These are phyloP conservation scores for Cyclophora punctaria DNA, from an alignment of 2,888 invertebrate genomes.

Conservation along the genomic window DNA sequence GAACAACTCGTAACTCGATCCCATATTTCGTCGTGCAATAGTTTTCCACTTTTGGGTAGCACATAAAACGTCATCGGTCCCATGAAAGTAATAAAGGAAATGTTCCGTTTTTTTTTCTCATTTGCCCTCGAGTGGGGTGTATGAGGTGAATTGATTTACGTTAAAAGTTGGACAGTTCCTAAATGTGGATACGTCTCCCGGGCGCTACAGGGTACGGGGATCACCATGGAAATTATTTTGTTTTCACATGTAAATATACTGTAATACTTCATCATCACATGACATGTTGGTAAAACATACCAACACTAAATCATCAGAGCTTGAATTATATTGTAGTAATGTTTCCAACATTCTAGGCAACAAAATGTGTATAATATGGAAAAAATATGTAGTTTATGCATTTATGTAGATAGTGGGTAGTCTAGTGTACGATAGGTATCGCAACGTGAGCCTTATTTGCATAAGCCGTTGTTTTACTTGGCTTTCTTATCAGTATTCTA, in stretches of 20 bases:
- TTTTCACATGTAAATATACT: constrained; percentile 1
- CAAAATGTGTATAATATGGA: too few relatives aligned
- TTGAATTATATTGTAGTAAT: too few relatives aligned
- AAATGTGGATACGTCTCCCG: constrained; percentile 30
- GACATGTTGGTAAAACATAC: too few relatives aligned
- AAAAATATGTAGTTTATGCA: too few relatives aligned
- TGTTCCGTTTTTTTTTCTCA: constrained; percentile 21
- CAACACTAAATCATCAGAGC: too few relatives aligned
- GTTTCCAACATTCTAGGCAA: too few relatives aligned
- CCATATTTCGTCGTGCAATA: constrained; percentile 12
- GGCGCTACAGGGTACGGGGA: constrained; percentile 10
- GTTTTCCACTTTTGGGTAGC: constrained; percentile 11
- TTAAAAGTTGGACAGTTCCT: constrained; percentile 37
- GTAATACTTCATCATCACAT: too few relatives aligned
- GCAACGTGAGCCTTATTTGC: constrained; percentile 6
- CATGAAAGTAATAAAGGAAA: constrained; percentile 24
- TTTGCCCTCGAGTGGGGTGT: constrained; percentile 16
- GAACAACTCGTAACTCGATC: constrained; percentile 4
- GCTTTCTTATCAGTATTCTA: not conserved
- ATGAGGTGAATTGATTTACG: constrained; percentile 40
- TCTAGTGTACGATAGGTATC: not conserved
- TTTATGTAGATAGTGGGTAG: too few relatives aligned
- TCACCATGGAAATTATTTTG: constrained; percentile 12
- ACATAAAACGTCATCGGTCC: constrained; percentile 19
- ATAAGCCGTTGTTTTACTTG: constrained; percentile 2